These are phyloP conservation scores for Bubo scandiacus DNA, from an alignment of 2,113 vertebrate genomes.

Conservation along the genomic window DNA sequence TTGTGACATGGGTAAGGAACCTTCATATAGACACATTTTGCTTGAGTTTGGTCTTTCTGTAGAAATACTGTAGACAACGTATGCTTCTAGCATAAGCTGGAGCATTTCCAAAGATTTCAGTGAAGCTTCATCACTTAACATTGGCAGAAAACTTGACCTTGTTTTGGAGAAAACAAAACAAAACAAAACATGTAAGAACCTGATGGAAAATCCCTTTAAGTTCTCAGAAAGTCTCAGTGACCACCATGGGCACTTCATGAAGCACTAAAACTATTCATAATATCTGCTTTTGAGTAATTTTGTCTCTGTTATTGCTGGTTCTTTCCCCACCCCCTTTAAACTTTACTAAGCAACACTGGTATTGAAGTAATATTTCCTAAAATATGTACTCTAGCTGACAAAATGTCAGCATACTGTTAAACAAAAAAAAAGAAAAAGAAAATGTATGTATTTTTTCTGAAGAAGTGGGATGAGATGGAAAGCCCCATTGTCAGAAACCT, in stretches of 20 bases:
- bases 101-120: background rate
- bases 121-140: background rate
- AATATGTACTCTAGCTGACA: background rate
- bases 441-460: background rate
- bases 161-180: background rate
- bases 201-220: background rate
- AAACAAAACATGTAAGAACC: background rate
- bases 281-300: background rate
- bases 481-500: background rate
- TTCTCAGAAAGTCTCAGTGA: background rate
- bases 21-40: background rate
- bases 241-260: background rate
- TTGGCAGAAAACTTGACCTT: background rate
- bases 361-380: background rate
- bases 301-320: background rate
- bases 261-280: background rate
- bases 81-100: background rate
- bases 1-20: background rate
- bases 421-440: background rate
- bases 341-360: background rate
- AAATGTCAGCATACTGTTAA: background rate
- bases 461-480: background rate
- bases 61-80: background rate
- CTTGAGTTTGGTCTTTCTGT: background rate
- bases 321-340: background rate